Evolutionary conservation across 2,113 vertebrate species (phyloP).

Genomic region (Pseudolaguvia tuberculata): DNA sequence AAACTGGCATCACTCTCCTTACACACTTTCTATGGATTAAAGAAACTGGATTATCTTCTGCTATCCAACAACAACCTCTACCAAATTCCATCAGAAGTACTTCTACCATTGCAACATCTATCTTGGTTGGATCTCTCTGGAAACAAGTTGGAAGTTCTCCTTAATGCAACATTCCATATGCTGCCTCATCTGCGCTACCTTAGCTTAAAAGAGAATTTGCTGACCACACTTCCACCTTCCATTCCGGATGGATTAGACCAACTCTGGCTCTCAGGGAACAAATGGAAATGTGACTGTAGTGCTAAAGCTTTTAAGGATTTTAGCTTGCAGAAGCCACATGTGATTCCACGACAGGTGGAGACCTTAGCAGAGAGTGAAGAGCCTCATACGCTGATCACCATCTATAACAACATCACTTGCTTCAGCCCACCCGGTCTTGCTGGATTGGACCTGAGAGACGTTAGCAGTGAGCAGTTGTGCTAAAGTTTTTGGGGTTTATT

Average conservation of each 20-base stretch:
- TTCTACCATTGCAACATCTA: constrained; percentile 65
- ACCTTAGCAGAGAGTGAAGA: constrained; percentile 79
- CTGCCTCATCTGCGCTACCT: constrained; percentile 79
- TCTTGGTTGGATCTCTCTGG: constrained; percentile 80
- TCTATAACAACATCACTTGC: constrained; percentile 93
- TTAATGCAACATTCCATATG: constrained; percentile 62
- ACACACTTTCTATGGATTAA: constrained; percentile 75
- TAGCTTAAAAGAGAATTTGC: constrained; percentile 76
- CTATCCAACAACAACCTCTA: constrained; percentile 79
- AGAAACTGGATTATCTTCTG: constrained; percentile 85
- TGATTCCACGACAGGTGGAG: constrained; percentile 78
- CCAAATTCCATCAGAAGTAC: constrained; percentile 63
- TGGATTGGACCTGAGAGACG: constrained; percentile 82
- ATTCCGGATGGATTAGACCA: constrained; percentile 74
- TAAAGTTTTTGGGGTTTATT: constrained; percentile 42
- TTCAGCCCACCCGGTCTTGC: constrained; percentile 64
- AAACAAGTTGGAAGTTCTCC: constrained; percentile 69
- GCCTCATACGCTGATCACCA: constrained; percentile 66
- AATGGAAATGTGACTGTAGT: constrained; percentile 84
- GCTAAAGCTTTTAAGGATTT: constrained; percentile 75
- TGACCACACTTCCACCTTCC: constrained; percentile 68
- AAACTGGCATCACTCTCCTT: constrained; percentile 70
- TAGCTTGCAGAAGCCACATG: constrained; percentile 65
- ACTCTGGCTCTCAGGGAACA: constrained; percentile 85
- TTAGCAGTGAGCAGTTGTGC: constrained; percentile 75